Base-by-base conservation (phyloP, 2,113 vertebrate genomes). In the Tenrec ecaudatus region DNA sequence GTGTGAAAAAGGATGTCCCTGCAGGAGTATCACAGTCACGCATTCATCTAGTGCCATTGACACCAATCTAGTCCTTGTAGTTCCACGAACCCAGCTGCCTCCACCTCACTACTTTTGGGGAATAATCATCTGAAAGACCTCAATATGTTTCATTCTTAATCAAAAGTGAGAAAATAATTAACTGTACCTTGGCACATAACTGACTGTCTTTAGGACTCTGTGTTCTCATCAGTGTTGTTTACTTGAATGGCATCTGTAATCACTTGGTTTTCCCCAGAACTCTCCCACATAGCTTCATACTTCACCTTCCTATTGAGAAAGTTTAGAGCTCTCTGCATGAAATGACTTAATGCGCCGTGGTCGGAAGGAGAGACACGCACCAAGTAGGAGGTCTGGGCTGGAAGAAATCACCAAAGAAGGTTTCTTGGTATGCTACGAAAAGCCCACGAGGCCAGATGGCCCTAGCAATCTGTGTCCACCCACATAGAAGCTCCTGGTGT, bases 401-500 rank as follows among this genome's bases (percentile, higher is more conserved):
- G 64, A 83, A 96, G 87, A 95, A 91, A 85, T 68, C 66, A 81
- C 88, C 76, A 25, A 12, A 90, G 76, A 91, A 78, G 47, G 71
- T 92, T 90, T 94, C 86, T 92, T 92, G 71, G 91, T 89, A 20
- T 75, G 82, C 80, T 69, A 23, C 93, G 91, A 90, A 86, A 91
- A 86, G 94, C 93, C 93, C 90, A 57, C 43, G 78, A 91, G 95
- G 85, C 84, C 97, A 97, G 91, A 95, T 97, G 97, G 97, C 86
- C 93, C 84, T 66, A 40, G 4, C 94, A 75, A 80, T 96, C 92
- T 0, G 76, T 20, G 14, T 75, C 87, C 96, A 95, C 96, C 96
- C 97, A 96, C 14, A 43, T 82, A 79, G 33, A 95, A 91, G 93
- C 92, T 97, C 96, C 96, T 62, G 91, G 94, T 94, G 86, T 91